Conservation (phyloP, 2,113 vertebrate genomes). For the Gobiocypris rarus region DNA sequence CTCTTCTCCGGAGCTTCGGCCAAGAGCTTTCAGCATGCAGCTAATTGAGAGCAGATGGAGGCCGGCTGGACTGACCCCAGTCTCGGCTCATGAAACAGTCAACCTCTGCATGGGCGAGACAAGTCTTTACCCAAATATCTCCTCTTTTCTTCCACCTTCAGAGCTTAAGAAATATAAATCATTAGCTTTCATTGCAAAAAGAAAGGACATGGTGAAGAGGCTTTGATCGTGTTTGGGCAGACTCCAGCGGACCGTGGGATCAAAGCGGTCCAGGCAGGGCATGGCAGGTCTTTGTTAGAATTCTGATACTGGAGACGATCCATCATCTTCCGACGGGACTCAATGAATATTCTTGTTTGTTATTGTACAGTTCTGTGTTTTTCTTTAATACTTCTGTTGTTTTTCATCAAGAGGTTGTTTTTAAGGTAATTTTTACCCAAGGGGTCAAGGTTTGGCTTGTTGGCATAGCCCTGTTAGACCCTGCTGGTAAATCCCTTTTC, state of each 20-base stretch:
- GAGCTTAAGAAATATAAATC: conserved; percentile 34
- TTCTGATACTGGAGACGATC: conserved; percentile 29
- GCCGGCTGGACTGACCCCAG: conserved; percentile 55
- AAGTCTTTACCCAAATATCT: conserved; percentile 1
- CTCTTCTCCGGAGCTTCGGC: conserved; percentile 49
- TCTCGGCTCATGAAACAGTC: conserved; percentile 8
- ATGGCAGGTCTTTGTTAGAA: conserved; percentile 55
- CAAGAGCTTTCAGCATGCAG: conserved; percentile 45
- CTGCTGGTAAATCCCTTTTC: neutral
- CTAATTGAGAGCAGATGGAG: conserved; percentile 70
- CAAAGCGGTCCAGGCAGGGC: conserved; percentile 50
- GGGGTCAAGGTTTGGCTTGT: neutral
- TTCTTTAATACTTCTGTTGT: conserved; percentile 21
- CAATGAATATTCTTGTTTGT: conserved; percentile 45
- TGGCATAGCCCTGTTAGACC: neutral
- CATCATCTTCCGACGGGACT: conserved; percentile 10
- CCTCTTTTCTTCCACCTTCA: conserved; percentile 31
- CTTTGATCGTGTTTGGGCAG: conserved; percentile 59
- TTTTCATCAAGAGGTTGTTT: neutral
- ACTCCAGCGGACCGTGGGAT: conserved; percentile 43
- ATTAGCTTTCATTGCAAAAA: conserved; percentile 39
- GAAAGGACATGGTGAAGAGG: conserved; percentile 26
- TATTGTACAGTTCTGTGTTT: conserved; percentile 11
- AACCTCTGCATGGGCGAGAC: neutral
- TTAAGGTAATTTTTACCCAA: neutral